phyloP scores from a whole-genome alignment of 2,797 vertebrate genomes.

The Eleutherodactylus coqui region DNA sequence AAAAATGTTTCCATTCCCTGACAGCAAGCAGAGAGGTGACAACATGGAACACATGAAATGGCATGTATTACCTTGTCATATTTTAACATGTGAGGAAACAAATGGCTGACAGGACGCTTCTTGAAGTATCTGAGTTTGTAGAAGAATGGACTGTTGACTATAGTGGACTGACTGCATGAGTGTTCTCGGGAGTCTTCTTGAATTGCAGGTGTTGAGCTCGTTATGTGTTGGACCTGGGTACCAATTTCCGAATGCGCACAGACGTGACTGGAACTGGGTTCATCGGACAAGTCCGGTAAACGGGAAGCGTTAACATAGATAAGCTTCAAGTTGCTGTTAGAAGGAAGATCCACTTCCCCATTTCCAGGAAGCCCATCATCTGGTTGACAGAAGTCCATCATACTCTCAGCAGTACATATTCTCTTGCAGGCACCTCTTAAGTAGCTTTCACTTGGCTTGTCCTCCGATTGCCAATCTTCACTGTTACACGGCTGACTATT shows the following conservation, averaged over 20 bases:
- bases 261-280: not conserved
- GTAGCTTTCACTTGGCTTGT: conserved; percentile 53
- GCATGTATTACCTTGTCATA: conserved; percentile 62
- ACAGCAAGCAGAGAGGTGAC: not conserved
- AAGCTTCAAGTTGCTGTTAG: not conserved
- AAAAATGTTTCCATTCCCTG: too few species aligned
- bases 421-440: conserved; percentile 66
- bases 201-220: not conserved
- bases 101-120: conserved; percentile 73
- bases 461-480: not conserved
- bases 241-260: not conserved
- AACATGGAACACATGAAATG: not conserved
- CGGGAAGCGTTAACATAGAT: conserved; percentile 33
- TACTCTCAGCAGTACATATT: conserved; percentile 67
- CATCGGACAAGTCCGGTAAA: not conserved
- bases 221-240: not conserved
- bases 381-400: not conserved
- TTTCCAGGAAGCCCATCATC: not conserved
- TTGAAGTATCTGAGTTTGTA: conserved; percentile 74
- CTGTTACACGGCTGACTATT: not conserved
- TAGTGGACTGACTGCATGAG: too few species aligned
- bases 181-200: not conserved
- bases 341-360: not conserved
- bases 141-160: conserved; percentile 68
- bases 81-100: conserved; percentile 70